A percentile compares a stretch with the other conserved stretches of the same genome.
Evolutionary conservation across 2,888 invertebrate genomes (phyloP).

Genomic region (Tetragonisca angustula): DNA sequence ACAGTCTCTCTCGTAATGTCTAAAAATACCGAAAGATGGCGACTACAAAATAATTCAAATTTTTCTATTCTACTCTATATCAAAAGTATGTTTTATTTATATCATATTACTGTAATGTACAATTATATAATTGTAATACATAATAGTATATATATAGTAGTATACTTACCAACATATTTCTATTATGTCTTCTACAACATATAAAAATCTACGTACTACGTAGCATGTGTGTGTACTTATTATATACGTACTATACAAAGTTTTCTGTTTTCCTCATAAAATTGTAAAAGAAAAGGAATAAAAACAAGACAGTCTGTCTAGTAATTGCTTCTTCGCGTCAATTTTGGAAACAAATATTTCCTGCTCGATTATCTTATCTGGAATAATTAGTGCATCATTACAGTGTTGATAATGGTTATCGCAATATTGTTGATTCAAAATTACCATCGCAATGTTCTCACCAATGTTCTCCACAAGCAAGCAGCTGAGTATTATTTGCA

Average conservation of each 20-base stretch:
- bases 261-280: neutral
- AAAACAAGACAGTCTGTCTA: neutral
- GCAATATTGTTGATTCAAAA: neutral
- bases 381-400: neutral
- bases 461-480: neutral
- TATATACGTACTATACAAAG: neutral
- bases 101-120: neutral
- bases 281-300: neutral
- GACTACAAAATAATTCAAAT: neutral
- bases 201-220: neutral
- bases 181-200: neutral
- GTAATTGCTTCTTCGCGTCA: neutral
- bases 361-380: constrained; percentile 2
- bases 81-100: neutral
- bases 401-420: neutral
- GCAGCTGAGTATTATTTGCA: neutral
- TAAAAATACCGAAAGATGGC: constrained; percentile 35
- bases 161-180: neutral
- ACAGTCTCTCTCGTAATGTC: constrained; percentile 29
- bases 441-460: neutral
- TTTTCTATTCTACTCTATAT: constrained; percentile 1
- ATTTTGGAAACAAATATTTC: neutral
- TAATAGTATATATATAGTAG: neutral
- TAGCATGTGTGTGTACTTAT: neutral
- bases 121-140: neutral